Percentiles rank a stretch among this genome's conserved stretches.
Evolutionary conservation across 2,888 invertebrate species (phyloP).

Genomic region (Petrolisthes manimaculis): DNA sequence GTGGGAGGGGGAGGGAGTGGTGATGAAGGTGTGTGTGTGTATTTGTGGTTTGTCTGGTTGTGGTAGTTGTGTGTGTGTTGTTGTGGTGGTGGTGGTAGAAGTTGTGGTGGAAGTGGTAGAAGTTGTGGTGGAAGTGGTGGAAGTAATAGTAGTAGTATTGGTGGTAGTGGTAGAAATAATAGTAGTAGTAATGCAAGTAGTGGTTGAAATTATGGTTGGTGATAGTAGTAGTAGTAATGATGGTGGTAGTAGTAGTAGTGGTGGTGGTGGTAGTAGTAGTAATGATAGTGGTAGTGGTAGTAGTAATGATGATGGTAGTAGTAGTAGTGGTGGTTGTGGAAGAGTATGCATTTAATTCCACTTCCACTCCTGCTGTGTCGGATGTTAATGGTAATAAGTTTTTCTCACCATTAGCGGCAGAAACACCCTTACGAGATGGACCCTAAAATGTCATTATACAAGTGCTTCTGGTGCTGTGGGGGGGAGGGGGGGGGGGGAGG

Average conservation of each 20-base stretch:
- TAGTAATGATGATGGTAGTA: background rate
- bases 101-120: background rate
- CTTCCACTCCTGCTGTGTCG: conserved; percentile 6
- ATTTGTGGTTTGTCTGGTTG: background rate
- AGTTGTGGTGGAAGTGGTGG: background rate
- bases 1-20: too few species aligned
- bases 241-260: background rate
- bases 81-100: background rate
- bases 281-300: background rate
- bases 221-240: background rate
- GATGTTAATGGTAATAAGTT: conserved; percentile 8
- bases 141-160: background rate
- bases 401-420: conserved; percentile 8
- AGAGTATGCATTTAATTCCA: background rate
- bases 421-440: conserved; percentile 4
- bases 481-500: background rate
- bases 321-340: background rate
- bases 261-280: background rate
- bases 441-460: conserved; percentile 15
- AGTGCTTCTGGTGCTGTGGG: conserved; percentile 15
- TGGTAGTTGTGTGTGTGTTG: background rate
- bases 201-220: background rate
- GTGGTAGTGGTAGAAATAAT: background rate
- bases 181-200: background rate
- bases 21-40: too few species aligned